Evolutionary conservation across 2,797 vertebrate genomes (phyloP), one percentile per base, ranked within the genome.

Genomic region (Periophthalmus magnuspinnatus): DNA sequence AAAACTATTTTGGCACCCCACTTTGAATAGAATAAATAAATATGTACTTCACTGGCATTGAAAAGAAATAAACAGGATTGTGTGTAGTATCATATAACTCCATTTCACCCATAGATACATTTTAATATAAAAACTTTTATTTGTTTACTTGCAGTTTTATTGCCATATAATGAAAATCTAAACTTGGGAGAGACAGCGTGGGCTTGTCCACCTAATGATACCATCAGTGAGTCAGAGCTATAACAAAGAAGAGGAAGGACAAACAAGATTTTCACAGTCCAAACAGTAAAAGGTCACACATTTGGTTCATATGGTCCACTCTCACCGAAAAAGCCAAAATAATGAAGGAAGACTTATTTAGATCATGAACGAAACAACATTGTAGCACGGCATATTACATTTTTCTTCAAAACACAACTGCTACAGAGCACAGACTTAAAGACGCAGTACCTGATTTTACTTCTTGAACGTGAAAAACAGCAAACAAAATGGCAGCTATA

Each of bases 231-330:
- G 19, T 60, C 58, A 36, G 58, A 10, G 58, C 3, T 36, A 8
- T 58, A 34, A 60, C 58, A 60, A n/a, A 17, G 28, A 57, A 17
- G 57, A 5, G 22, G 22, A 58, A 33, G 28, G 13, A n/a, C 33
- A 61, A 61, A 22, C 19, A 21, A 21, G 22, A 21, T 36, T 38
- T 36, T 21, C 33, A 21, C 34, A 9, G 17, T 7, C 16, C 57
- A 59, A 59, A n/a, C 16, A n/a, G 33, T 61, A 61, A 61, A 61
- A 61, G 59, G 59, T 61, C 59, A 61, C 57, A 32, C 2, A 11
- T 61, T 61, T 38, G 19, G 34, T 61, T 61, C 33, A 41, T 41
- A 61, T 41, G 34, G 11, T 38, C 33, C 11, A 13, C 19, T 38
- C 45, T 24, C 11, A 2, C 14, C 2, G 41, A 64, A 45, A n/a